A percentile compares a stretch with the other conserved stretches of the same genome.
phyloP scores from a whole-genome alignment of 2,888 invertebrate genomes.

The Tiliacea citrago region DNA sequence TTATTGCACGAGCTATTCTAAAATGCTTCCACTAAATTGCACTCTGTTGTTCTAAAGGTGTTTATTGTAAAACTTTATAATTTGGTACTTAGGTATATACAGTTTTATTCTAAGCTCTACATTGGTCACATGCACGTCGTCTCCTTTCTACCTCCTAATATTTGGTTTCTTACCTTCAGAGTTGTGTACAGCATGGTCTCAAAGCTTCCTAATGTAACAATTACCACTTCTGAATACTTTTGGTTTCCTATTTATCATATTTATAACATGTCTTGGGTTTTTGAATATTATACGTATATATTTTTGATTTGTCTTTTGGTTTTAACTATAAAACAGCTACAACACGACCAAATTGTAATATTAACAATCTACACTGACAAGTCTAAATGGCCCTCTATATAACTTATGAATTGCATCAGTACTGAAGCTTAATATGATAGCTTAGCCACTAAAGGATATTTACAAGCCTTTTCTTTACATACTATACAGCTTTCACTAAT shows the following conservation, averaged over 20 bases:
- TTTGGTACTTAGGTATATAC: slow-evolving; percentile 57
- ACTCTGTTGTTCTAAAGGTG: slow-evolving; percentile 67
- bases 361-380: slow-evolving; percentile 70
- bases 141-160: slow-evolving; percentile 65
- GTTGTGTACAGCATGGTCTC: slow-evolving; percentile 72
- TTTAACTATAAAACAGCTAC: slow-evolving; percentile 74
- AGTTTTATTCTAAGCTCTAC: slow-evolving; percentile 58
- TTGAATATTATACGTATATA: slow-evolving; percentile 55
- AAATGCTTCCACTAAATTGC: slow-evolving; percentile 71
- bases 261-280: slow-evolving; percentile 65
- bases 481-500: slow-evolving; percentile 70
- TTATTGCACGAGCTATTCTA: slow-evolving; percentile 76
- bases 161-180: slow-evolving; percentile 63
- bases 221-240: slow-evolving; percentile 63
- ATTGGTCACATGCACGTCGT: slow-evolving; percentile 73
- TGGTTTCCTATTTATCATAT: slow-evolving; percentile 58
- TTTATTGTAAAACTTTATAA: slow-evolving; percentile 61
- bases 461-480: slow-evolving; percentile 60
- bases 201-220: slow-evolving; percentile 69
- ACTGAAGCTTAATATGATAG: slow-evolving; percentile 64
- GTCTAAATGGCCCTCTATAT: slow-evolving; percentile 55
- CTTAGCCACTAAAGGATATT: slow-evolving; percentile 54
- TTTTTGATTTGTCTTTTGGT: slow-evolving; percentile 60
- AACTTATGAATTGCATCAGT: slow-evolving; percentile 61
- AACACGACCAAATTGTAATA: slow-evolving; percentile 89